These are phyloP conservation scores for Felis catus DNA, from an alignment of 2,113 vertebrate genomes.

Conservation along the genomic window F.catus_Fca126_mat1.0 CM031421.1:79027501-79028000, in stretches of 20 bases:
- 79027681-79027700: background rate
- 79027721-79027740: background rate
- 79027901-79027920: background rate
- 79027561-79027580: background rate
- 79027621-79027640: background rate
- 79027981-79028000: background rate
- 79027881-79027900: background rate
- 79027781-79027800: background rate
- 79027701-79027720: background rate
- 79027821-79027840: background rate
- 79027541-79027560: background rate
- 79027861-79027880: background rate
- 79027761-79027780: background rate
- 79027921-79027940: background rate
- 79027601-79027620: background rate
- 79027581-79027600: background rate
- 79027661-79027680: background rate
- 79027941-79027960: background rate
- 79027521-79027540: background rate
- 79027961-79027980: background rate
- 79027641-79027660: background rate
- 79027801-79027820: background rate
- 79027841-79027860: background rate
- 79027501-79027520: background rate
- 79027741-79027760: background rate